Conservation (phyloP, 1,140 invertebrate species). For the Trinorchestia longiramus region DNA sequence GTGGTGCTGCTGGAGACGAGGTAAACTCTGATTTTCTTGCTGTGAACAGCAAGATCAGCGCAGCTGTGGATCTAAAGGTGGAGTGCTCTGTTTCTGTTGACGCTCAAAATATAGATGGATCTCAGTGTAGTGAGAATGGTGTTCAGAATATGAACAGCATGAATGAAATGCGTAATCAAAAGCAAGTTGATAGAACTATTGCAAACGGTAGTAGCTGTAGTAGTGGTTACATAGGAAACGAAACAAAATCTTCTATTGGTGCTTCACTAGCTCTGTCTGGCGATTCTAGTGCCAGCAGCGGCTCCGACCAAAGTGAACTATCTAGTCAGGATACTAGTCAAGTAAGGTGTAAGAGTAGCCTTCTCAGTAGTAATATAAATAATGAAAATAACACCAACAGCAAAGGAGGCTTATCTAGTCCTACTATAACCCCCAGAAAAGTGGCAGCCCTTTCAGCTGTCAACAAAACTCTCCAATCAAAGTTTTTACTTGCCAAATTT, state of each 20-base stretch:
- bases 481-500: constrained; percentile 25
- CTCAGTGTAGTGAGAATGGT: constrained; percentile 14
- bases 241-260: background rate
- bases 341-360: constrained; percentile 10
- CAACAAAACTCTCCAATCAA: constrained; percentile 38
- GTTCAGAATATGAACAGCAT: constrained; percentile 9
- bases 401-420: constrained; percentile 33
- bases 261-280: background rate
- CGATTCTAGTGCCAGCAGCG: background rate
- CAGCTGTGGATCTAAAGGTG: background rate
- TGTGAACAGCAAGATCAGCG: background rate
- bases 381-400: constrained; percentile 15
- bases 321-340: constrained; percentile 47
- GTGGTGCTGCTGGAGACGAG: background rate
- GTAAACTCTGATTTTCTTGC: background rate
- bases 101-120: constrained; percentile 18
- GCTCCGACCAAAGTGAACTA: constrained; percentile 3
- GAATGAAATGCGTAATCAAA: background rate
- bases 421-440: constrained; percentile 29
- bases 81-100: background rate
- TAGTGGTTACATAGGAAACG: background rate
- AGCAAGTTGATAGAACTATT: background rate
- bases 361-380: background rate
- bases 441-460: constrained; percentile 7
- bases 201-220: background rate